phyloP scores from a whole-genome alignment of 1,140 invertebrate genomes.

The Formica exsecta region DNA sequence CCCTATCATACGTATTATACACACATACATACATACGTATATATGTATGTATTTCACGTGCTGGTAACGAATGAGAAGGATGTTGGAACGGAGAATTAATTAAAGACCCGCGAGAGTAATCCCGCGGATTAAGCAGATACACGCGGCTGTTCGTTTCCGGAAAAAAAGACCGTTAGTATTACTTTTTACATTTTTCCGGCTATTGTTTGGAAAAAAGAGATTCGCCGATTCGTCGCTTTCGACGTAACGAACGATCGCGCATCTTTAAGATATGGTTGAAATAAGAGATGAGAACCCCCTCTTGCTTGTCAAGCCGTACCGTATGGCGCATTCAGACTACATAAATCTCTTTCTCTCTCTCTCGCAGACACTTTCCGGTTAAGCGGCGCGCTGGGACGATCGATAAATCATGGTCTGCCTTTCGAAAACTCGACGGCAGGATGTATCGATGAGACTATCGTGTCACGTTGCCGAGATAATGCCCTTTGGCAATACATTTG shows the following conservation, averaged over 20 bases:
- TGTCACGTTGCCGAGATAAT: constrained; percentile 69
- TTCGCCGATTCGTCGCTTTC: neutral
- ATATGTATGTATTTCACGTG: neutral
- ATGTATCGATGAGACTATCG: constrained; percentile 44
- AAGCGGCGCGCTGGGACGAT: constrained; percentile 17
- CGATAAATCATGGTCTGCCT: constrained; percentile 64
- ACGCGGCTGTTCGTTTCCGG: neutral
- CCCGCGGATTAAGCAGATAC: constrained; percentile 40
- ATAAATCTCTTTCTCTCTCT: constrained; percentile 48
- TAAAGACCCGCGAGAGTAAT: constrained; percentile 46
- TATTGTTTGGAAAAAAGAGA: neutral
- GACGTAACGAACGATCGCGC: neutral
- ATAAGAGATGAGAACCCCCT: constrained; percentile 18
- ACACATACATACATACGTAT: too few species aligned
- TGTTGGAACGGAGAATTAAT: constrained; percentile 49
- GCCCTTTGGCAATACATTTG: constrained; percentile 65
- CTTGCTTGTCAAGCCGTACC: neutral
- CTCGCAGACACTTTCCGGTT: constrained; percentile 23
- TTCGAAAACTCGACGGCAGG: constrained; percentile 61
- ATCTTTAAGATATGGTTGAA: neutral
- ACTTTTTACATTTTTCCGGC: neutral
- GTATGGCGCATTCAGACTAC: constrained; percentile 6
- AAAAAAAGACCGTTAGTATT: neutral
- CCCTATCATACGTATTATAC: neutral
- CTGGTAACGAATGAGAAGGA: neutral